These are phyloP conservation scores for Oostethus manadensis DNA, from an alignment of 2,113 vertebrate species.

Conservation along the genomic window DNA sequence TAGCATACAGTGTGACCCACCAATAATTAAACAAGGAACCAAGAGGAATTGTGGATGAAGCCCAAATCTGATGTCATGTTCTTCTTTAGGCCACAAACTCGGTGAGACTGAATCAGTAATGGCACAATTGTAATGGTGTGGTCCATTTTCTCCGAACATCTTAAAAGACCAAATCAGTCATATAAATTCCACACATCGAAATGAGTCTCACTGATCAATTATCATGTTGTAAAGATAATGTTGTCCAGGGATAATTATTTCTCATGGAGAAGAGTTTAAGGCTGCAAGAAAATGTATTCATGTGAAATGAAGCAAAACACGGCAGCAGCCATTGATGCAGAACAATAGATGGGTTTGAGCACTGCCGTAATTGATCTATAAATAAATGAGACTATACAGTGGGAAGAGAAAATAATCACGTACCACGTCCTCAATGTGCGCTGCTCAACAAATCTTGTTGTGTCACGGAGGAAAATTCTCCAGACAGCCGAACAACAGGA, in stretches of 20 bases:
- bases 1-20: background rate
- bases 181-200: no score
- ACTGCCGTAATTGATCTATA: slow-evolving; percentile 25
- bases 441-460: slow-evolving; percentile 15
- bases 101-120: no score
- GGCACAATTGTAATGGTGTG: no score
- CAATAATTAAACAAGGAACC: background rate
- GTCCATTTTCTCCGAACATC: no score
- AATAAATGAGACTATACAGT: slow-evolving; percentile 26
- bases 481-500: slow-evolving; percentile 45
- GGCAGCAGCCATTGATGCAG: slow-evolving; percentile 26
- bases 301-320: slow-evolving; percentile 19
- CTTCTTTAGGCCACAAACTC: no score
- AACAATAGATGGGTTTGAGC: slow-evolving; percentile 26
- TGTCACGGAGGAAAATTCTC: slow-evolving; percentile 26
- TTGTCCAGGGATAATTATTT: slow-evolving; percentile 31
- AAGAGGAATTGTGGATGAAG: background rate
- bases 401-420: slow-evolving; percentile 17
- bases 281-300: slow-evolving; percentile 27
- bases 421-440: slow-evolving; percentile 19
- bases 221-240: slow-evolving; percentile 3
- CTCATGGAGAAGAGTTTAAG: slow-evolving; percentile 37
- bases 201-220: no score
- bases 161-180: no score
- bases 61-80: no score